Conservation (phyloP, 2,113 vertebrate genomes). For the Oryzias curvinotus region DNA sequence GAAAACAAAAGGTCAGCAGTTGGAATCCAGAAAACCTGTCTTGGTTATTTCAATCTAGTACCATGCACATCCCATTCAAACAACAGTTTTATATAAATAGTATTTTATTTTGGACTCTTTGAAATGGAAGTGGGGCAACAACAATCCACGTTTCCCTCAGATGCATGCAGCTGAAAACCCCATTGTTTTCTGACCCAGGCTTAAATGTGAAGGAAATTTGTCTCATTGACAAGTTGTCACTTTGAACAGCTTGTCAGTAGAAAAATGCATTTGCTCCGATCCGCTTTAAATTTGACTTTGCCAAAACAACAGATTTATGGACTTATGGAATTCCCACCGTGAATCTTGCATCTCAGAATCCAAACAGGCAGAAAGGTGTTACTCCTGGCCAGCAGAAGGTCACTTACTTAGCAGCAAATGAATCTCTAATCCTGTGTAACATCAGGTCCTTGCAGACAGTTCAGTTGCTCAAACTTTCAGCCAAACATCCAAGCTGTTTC, state of each 20-base stretch:
- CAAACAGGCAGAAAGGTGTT: slow-evolving; percentile 46
- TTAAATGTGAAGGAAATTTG: slow-evolving; percentile 12
- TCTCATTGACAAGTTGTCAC: background rate
- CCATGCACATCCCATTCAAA: slow-evolving; percentile 27
- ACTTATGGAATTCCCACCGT: slow-evolving; percentile 26
- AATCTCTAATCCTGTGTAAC: slow-evolving; percentile 67
- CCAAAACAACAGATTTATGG: slow-evolving; percentile 47
- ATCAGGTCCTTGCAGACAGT: slow-evolving; percentile 55
- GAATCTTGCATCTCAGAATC: slow-evolving; percentile 35
- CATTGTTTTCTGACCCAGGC: slow-evolving; percentile 30
- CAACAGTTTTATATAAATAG: background rate
- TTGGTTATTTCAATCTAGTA: slow-evolving; percentile 15
- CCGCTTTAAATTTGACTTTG: background rate
- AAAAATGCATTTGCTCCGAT: slow-evolving; percentile 22
- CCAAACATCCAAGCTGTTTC: slow-evolving; percentile 61
- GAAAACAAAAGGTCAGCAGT: slow-evolving; percentile 30
- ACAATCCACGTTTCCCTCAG: slow-evolving; percentile 49
- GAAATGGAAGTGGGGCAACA: slow-evolving; percentile 12
- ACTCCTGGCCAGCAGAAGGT: slow-evolving; percentile 46
- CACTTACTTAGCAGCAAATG: slow-evolving; percentile 58
- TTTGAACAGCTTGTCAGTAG: slow-evolving; percentile 2
- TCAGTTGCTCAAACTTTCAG: slow-evolving; percentile 34
- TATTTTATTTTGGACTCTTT: slow-evolving; percentile 40
- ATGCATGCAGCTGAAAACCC: slow-evolving; percentile 32
- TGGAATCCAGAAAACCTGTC: slow-evolving; percentile 1